Base-by-base conservation (phyloP, 2,888 invertebrate genomes). In the Tromatobia lineatoria region DNA sequence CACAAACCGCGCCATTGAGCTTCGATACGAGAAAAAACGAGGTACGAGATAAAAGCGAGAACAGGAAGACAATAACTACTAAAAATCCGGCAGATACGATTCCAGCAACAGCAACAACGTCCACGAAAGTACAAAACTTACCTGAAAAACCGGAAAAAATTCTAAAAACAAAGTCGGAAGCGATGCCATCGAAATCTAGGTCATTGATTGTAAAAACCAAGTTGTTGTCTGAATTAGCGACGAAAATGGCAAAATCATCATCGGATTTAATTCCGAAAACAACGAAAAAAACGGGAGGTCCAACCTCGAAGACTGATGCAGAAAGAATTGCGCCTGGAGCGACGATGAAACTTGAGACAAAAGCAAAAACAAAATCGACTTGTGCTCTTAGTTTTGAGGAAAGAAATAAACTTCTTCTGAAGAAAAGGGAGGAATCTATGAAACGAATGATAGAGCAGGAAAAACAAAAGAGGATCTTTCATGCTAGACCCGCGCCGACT, bases 401-500 rank as follows among this genome's bases (percentile, higher is more conserved):
- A 15, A 15, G 47, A 6, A 47, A 47, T 47, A 47, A 47, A 89
- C 94, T 94, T 71, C 89, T 95, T 50, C 94, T 94, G 81, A 93
- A 94, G 52, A 95, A 94, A 74, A 95, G 95, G 87, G 10, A 95
- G 96, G 86, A 95, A 95, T 95, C 94, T 94, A 82, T 6, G 3
- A 47, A 47, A n/a, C 47, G 15, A 3, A 47, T 47, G 3, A 47
- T 47, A 3, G 47, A 47, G 47, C 47, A 47, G 47, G 47, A 47
- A 47, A 96, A 95, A 87, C 95, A 96, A 90, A 94, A 95, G 0
- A 94, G 95, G 0, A 95, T 95, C 86, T 97, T 97, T 89, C 96
- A 96, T 92, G 97, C 97, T 0, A 95, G 96, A 74, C 96, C 96
- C 0, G 91, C 96, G 18, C 97, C 97, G 0, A 87, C 94, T 93